Evolutionary conservation across 2,888 invertebrate species (phyloP).

Genomic region (Shargacucullia verbasci): DNA sequence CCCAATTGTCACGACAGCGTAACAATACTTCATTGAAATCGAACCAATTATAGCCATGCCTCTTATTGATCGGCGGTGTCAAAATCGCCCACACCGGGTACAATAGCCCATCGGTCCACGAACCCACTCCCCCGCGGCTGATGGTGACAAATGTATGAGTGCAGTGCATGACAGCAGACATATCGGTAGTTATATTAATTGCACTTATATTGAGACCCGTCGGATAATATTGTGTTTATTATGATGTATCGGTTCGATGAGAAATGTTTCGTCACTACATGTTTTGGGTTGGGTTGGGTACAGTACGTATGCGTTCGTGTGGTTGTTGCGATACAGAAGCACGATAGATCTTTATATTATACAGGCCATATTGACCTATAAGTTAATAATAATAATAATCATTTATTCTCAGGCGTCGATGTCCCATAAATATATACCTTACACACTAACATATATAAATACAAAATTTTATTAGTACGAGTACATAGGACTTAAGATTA

Average conservation of each 20-base stretch:
- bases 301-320: too few relatives aligned
- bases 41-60: slow-evolving; percentile 63
- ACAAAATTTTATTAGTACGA: too few relatives aligned
- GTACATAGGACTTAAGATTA: too few relatives aligned
- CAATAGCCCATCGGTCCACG: slow-evolving; percentile 63
- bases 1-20: slow-evolving; percentile 40
- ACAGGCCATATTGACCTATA: too few relatives aligned
- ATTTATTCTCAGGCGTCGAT: too few relatives aligned
- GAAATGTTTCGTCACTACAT: slow-evolving; percentile 7
- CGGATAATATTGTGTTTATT: slow-evolving; percentile 38
- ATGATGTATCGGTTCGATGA: slow-evolving; percentile 20
- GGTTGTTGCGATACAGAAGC: too few relatives aligned
- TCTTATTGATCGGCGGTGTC: slow-evolving; percentile 72
- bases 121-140: slow-evolving; percentile 65
- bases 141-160: slow-evolving; percentile 24
- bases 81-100: slow-evolving; percentile 62
- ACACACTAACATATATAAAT: too few relatives aligned
- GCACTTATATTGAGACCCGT: slow-evolving; percentile 27
- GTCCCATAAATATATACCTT: too few relatives aligned
- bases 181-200: slow-evolving; percentile 42
- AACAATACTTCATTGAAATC: slow-evolving; percentile 64
- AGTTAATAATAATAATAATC: too few relatives aligned
- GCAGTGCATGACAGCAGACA: slow-evolving; percentile 27
- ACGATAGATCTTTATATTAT: too few relatives aligned
- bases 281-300: not conserved